Evolutionary conservation across 2,113 vertebrate genomes (phyloP), one percentile per base, ranked within the genome.

Genomic region (Sardina pilchardus): DNA sequence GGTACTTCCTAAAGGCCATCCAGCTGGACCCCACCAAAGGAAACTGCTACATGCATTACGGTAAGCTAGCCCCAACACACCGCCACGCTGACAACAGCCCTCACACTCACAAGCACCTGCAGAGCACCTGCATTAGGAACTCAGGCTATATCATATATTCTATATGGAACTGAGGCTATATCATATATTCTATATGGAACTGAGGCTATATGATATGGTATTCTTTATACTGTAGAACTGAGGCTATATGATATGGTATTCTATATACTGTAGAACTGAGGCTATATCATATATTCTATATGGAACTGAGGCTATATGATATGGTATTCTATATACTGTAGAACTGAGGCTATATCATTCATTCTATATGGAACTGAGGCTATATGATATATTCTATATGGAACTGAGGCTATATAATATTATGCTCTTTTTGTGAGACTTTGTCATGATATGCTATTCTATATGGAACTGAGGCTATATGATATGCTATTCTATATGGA

Each of bases 21-120:
- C 71, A 78, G 71, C 71, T 78, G 71, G 71, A 78, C 30, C 71
- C 71, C 10, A 36, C 71, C 71, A 78, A 78, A 36, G 71, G 71
- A 78, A 78, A 78, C 71, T 78, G 71, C 71, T 78, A 78, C 71
- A 78, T 78, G 71, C 71, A 78, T 78, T 78, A 78, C 12, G 71
- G 71, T 78, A 78, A 78, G 71, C 14, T 12, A 26, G 48, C 48
- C 10, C 21, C 0, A n/a, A 71, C 63, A 71, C 63, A 12, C n/a
- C 10, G 1, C 8, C n/a, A 16, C 1, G 34, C 30, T 1, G 9
- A 10, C 7, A 34, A 5, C 24, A n/a, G 8, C 63, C 5, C 63
- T 2, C 63, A 67, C 10, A 2, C 63, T 26, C n/a, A 26, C n/a
- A 6, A n/a, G 26, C 8, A 30, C 63, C 30, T 71, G 63, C 26